Base-by-base conservation (phyloP, 2,888 invertebrate species). In the Tetheella fluctuosa region DNA sequence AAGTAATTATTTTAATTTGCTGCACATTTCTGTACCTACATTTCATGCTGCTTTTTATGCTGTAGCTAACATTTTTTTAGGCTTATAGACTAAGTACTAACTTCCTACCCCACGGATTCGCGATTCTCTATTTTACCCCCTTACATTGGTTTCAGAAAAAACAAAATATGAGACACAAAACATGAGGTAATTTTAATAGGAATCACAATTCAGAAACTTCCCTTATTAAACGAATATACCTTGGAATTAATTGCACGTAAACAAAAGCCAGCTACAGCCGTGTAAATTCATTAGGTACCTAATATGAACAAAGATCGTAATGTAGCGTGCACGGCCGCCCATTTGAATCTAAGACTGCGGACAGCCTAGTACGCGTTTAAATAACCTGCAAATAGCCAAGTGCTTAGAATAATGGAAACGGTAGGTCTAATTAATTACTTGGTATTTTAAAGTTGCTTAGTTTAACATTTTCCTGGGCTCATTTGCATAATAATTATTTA, bases 201-300 rank as follows among this genome's bases (percentile, higher is more conserved):
- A 42, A 28, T 30, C 30, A 30, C 30, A 30, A 30, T 30, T 25
- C 25, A 34, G 13, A 8, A 13, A 13, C 13, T 7, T 34, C 13
- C 13, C 13, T 13, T 13, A 34, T 13, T 30, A 30, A 3, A 34
- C 34, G 2, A 13, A 34, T 13, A 34, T 13, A 34, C 12, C 34
- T 3, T 0, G 34, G 12, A 34, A 34, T 34, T 34, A 34, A 12
- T 34, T 13, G 30, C 7, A 34, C 13, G 34, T 34, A 30, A 30
- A 25, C 6, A 1, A 13, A 54, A 17, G 1, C 30, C n/a, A 17
- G 30, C 54, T 54, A 30, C 30, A 54, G 5, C 17, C 30, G 30
- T 30, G 30, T 30, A 54, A 54, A 54, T 54, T 54, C 30, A 54
- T 54, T 54, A 54, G 54, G 30, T 30, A 2, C 13, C 34, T 54